phyloP scores from a whole-genome alignment of 2,113 vertebrate genomes.

The Physeter macrocephalus region DNA sequence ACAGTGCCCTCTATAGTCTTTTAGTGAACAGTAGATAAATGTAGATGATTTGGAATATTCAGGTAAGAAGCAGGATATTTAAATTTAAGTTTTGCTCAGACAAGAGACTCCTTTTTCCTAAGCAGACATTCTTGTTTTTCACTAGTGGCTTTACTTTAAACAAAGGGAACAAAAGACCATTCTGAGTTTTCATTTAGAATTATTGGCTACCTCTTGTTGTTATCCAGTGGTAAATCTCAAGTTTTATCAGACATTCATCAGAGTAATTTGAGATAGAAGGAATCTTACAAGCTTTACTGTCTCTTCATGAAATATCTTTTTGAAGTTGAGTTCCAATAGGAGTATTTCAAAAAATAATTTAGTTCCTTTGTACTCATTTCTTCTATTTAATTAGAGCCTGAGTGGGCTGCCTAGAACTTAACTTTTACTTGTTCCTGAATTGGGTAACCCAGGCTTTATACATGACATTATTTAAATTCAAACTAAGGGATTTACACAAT shows the following conservation, averaged over 20 bases:
- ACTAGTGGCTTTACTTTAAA: slow-evolving; percentile 62
- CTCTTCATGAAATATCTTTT: slow-evolving; percentile 82
- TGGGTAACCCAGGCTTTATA: slow-evolving; percentile 70
- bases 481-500: slow-evolving; percentile 42
- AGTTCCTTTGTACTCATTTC: slow-evolving; percentile 62
- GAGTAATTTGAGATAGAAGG: slow-evolving; percentile 83
- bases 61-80: slow-evolving; percentile 71
- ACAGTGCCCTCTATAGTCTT: slow-evolving; percentile 85
- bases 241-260: slow-evolving; percentile 81
- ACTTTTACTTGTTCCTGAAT: slow-evolving; percentile 58
- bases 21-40: slow-evolving; percentile 2
- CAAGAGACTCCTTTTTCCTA: slow-evolving; percentile 68
- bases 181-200: slow-evolving; percentile 71
- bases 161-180: slow-evolving; percentile 72
- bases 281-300: slow-evolving; percentile 75
- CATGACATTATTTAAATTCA: slow-evolving; percentile 75
- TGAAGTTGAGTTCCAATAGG: slow-evolving; percentile 80
- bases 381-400: slow-evolving; percentile 64
- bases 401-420: slow-evolving; percentile 58
- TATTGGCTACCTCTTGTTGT: slow-evolving; percentile 68
- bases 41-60: slow-evolving; percentile 61
- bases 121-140: slow-evolving; percentile 75
- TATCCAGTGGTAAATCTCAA: slow-evolving; percentile 78
- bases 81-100: slow-evolving; percentile 76
- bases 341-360: slow-evolving; percentile 69